Conservation (phyloP, 1,140 invertebrate genomes). For the Listronotus bonariensis region DNA sequence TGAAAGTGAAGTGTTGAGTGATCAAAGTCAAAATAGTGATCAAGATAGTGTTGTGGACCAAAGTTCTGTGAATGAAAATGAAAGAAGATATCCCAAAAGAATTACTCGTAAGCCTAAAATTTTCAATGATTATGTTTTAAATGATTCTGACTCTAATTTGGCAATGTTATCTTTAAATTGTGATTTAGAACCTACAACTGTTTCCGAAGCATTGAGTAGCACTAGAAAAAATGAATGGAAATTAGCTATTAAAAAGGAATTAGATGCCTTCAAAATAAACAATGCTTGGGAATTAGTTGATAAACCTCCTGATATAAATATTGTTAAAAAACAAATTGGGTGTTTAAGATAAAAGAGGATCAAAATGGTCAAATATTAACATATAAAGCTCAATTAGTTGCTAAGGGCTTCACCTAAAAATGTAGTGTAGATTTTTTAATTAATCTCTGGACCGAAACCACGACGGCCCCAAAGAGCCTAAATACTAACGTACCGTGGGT, state of each 20-base stretch:
- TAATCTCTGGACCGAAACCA: no score
- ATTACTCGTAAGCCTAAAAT: no score
- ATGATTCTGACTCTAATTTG: conserved; percentile 10
- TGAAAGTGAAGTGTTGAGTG: no score
- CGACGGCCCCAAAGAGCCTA: no score
- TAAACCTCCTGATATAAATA: conserved; percentile 38
- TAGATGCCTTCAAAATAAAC: conserved; percentile 50
- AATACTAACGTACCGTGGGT: no score
- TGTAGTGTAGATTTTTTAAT: conserved; percentile 54
- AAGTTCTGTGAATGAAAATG: conserved; percentile 10
- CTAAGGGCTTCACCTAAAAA: conserved; percentile 54
- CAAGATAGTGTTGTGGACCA: not conserved
- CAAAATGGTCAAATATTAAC: conserved; percentile 48
- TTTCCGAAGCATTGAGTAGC: conserved; percentile 31
- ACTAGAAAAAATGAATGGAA: conserved; percentile 35
- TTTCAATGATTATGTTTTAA: no score
- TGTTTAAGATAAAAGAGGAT: conserved; percentile 52
- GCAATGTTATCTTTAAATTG: conserved; percentile 21
- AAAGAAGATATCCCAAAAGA: not conserved
- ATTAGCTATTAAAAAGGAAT: conserved; percentile 43
- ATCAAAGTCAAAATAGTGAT: conserved; percentile 3
- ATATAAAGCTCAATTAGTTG: conserved; percentile 52
- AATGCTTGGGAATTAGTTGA: conserved; percentile 53
- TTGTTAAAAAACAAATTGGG: conserved; percentile 55
- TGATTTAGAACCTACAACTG: conserved; percentile 22